Conservation (phyloP, 2,888 invertebrate species). For the Dendrolimus pini region DNA sequence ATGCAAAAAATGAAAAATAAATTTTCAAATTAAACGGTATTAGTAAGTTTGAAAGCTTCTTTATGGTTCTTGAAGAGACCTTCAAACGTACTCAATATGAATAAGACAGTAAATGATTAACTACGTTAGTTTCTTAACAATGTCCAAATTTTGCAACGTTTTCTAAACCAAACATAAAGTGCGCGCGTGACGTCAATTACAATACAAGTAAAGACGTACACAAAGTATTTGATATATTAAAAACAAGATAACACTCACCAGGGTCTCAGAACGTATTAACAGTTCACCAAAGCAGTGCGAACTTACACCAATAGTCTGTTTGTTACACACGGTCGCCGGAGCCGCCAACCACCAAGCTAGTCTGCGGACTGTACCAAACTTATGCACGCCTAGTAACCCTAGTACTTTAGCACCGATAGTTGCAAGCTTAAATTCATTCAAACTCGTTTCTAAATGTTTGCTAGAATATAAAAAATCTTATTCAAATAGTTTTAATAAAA, state of each 20-base stretch:
- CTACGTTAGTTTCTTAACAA: too few species aligned
- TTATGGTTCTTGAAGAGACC: too few species aligned
- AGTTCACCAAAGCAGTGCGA: conserved; percentile 75
- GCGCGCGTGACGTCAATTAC: too few species aligned
- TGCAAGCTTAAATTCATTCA: conserved; percentile 42
- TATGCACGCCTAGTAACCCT: conserved; percentile 68
- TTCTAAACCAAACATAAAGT: too few species aligned
- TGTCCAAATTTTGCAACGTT: too few species aligned
- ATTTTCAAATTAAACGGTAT: too few species aligned
- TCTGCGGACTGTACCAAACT: conserved; percentile 70
- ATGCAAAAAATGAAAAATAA: too few species aligned
- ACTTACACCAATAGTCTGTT: conserved; percentile 71
- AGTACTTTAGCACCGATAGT: conserved; percentile 48
- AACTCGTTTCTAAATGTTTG: neutral
- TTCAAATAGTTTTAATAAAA: too few species aligned
- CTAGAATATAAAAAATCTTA: too few species aligned
- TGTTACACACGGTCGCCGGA: conserved; percentile 64
- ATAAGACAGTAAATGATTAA: too few species aligned
- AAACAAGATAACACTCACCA: conserved; percentile 74
- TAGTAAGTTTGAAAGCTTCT: too few species aligned
- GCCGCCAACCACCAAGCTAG: conserved; percentile 69
- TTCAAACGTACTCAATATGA: too few species aligned
- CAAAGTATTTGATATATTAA: conserved; percentile 28
- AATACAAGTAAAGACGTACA: neutral
- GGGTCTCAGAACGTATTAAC: conserved; percentile 68